Base-by-base conservation (phyloP, 2,797 vertebrate species). In the Squalus acanthias region DNA sequence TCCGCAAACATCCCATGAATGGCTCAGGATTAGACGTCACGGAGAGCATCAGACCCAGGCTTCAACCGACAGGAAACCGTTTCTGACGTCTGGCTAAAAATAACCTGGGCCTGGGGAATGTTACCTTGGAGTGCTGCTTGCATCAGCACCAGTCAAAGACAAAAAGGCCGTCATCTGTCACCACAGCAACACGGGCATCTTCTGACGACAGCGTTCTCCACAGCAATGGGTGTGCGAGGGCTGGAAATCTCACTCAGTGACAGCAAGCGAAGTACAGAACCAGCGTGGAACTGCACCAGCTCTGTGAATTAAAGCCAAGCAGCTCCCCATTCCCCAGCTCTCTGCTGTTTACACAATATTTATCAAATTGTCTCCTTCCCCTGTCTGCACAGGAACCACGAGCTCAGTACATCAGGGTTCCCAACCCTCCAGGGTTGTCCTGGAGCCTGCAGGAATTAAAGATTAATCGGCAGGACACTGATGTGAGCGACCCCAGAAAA, bases 171-270 rank as follows among this genome's bases (percentile, higher is more conserved):
- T 97, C 97, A 97, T 97, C 97, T 96, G 98, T 98, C 98, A 97
- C 98, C 97, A 98, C 98, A 97, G 98, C 97, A 98, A 98, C 97
- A 96, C 96, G 98, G 98, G 98, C 97, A 98, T 97, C 97, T 97
- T 96, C 97, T 98, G 97, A 98, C 97, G 97, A 72, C 69, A 74
- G 24, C 97, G 97, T 96, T 65, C n/a, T 69, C n/a, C 65, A 67
- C 29, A 63, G 57, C 57, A 60, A 96, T 96, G 96, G 96, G 96
- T 96, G 95, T 63, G 22, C 1, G 53, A 91, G 94, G 70, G 50
- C 53, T 95, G 46, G 10, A 76, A 76, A 95, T 20, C 69, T 50
- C 70, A n/a, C 53, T 74, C 46, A 33, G 26, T 50, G 10, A 33
- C 70, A 95, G 70, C 12, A 74, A 33, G 46, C 33, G 26, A 1